These are phyloP conservation scores for Saccostrea echinata DNA, from an alignment of 1,140 invertebrate genomes.

Conservation along the genomic window DNA sequence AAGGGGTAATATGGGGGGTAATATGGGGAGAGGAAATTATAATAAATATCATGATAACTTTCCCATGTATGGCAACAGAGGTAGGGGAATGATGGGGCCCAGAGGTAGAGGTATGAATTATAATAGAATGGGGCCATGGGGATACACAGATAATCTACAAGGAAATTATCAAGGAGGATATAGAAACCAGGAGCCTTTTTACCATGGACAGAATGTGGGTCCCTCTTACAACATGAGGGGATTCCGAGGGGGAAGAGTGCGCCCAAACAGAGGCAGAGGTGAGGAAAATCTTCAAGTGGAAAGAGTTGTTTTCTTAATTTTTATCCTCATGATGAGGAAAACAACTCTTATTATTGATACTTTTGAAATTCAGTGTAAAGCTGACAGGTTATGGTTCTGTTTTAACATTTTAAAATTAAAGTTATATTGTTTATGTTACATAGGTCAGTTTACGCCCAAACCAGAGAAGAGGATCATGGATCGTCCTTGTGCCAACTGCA, in stretches of 20 bases:
- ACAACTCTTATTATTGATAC: neutral
- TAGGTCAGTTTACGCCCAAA: neutral
- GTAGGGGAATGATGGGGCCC: neutral
- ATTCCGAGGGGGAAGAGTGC: neutral
- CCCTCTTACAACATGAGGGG: neutral
- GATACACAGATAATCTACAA: neutral
- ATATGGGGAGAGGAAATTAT: neutral
- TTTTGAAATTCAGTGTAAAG: neutral
- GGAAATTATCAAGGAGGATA: neutral
- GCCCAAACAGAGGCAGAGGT: neutral
- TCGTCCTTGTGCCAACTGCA: neutral
- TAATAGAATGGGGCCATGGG: slow-evolving; percentile 1
- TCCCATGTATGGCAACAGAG: neutral
- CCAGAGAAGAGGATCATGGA: neutral
- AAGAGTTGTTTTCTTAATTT: neutral
- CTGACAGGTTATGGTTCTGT: neutral
- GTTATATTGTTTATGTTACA: neutral
- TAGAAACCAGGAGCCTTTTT: neutral
- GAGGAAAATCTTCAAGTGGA: neutral
- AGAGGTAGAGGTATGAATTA: neutral
- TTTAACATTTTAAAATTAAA: neutral
- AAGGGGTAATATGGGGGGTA: neutral
- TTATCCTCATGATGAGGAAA: neutral
- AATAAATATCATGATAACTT: neutral
- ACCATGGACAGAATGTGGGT: neutral